A percentile compares a stretch with the other conserved stretches of the same genome.
Conservation (phyloP, 2,888 invertebrate species). For the Cheilosia urbana region DNA sequence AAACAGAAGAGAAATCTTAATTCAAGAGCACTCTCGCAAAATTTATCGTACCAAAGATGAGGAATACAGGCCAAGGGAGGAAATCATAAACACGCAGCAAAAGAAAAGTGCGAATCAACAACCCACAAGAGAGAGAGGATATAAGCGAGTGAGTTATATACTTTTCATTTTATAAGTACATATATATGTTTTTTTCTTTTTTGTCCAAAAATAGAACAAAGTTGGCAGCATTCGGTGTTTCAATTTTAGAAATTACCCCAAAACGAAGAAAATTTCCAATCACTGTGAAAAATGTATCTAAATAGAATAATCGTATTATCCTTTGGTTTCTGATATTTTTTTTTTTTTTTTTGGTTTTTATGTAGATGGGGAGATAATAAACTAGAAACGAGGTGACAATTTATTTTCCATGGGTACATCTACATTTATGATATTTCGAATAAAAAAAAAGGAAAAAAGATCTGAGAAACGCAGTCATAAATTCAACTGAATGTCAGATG, state of each 20-base stretch:
- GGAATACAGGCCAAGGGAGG: conserved; percentile 11
- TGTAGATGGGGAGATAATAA: conserved; percentile 43
- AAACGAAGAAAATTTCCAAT: conserved; percentile 69
- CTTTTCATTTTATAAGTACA: conserved; percentile 30
- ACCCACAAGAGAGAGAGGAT: conserved; percentile 35
- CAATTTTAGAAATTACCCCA: conserved; percentile 74
- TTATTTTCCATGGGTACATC: conserved; percentile 28
- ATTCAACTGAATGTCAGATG: conserved; percentile 63
- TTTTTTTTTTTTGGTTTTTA: neutral
- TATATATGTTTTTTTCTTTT: conserved; percentile 11
- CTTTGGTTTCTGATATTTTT: conserved; percentile 21
- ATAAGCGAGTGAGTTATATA: conserved; percentile 50
- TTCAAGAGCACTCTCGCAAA: conserved; percentile 66
- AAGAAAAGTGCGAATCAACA: conserved; percentile 56
- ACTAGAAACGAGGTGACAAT: conserved; percentile 60
- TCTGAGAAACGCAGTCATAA: conserved; percentile 43
- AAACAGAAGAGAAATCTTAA: conserved; percentile 61
- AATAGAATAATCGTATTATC: conserved; percentile 48
- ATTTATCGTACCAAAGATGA: conserved; percentile 2
- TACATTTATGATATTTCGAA: neutral
- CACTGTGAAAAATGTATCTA: conserved; percentile 58
- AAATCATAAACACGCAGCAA: conserved; percentile 42
- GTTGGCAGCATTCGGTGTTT: conserved; percentile 68
- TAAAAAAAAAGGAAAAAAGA: conserved; percentile 10
- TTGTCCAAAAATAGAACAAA: conserved; percentile 69